Percentiles rank a stretch among this genome's conserved stretches.
Conservation (phyloP, 1,140 invertebrate genomes). For the Notospermus geniculatus region DNA sequence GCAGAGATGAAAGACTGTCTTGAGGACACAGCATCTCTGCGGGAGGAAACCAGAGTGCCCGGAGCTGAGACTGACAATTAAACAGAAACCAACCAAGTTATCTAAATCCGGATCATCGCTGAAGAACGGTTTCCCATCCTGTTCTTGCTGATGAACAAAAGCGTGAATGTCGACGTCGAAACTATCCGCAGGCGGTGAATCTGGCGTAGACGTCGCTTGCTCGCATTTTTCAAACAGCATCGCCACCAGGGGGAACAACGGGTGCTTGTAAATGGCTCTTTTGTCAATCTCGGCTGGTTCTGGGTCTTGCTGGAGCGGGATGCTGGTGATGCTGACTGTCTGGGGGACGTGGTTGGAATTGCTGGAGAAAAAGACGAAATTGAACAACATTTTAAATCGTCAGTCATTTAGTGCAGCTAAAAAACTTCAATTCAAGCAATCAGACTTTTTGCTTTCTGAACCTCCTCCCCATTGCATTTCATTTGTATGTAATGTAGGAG, state of each 20-base stretch:
- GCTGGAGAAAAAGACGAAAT: background rate
- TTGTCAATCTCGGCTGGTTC: conserved; percentile 25
- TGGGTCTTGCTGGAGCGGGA: background rate
- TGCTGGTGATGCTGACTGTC: background rate
- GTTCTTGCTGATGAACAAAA: conserved; percentile 78
- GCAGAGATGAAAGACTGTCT: no score
- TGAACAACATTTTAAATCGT: no score
- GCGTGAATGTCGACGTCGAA: conserved; percentile 51
- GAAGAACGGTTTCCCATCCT: conserved; percentile 80
- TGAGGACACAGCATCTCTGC: no score
- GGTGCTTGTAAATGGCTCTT: conserved; percentile 42
- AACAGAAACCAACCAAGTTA: conserved; percentile 75
- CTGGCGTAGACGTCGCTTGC: conserved; percentile 44
- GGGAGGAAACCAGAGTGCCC: no score
- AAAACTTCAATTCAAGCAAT: no score
- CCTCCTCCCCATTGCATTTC: no score
- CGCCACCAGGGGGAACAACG: conserved; percentile 53
- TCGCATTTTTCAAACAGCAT: conserved; percentile 57
- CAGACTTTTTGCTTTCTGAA: no score
- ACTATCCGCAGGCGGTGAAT: conserved; percentile 39
- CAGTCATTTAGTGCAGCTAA: no score
- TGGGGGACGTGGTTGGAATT: background rate
- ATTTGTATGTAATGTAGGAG: no score
- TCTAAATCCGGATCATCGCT: conserved; percentile 90
- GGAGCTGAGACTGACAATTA: no score